These are phyloP conservation scores for Thamnophis sirtalis DNA, from an alignment of 2,113 vertebrate genomes.

Conservation along the genomic window DNA sequence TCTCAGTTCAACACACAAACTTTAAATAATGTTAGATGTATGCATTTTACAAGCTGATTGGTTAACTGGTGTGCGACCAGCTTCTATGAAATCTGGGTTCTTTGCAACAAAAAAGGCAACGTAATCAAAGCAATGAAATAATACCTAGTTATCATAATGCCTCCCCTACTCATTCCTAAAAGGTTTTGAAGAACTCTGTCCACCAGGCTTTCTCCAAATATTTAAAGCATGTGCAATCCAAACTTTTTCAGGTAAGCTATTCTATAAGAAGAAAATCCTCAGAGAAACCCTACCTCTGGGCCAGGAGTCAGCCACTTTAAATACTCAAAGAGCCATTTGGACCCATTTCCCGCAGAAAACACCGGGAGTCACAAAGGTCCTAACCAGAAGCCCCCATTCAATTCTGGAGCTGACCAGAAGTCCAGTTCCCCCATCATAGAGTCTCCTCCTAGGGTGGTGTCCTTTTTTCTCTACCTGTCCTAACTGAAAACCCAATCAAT, in stretches of 20 bases:
- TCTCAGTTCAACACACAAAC: neutral
- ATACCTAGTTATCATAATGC: neutral
- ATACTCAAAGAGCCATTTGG: too few relatives aligned
- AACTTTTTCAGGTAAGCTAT: neutral
- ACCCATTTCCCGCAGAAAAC: too few relatives aligned
- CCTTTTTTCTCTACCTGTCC: too few relatives aligned
- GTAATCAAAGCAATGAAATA: neutral
- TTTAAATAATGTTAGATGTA: neutral
- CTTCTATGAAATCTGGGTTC: neutral
- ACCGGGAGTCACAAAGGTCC: too few relatives aligned
- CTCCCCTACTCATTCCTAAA: neutral
- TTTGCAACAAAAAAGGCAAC: neutral
- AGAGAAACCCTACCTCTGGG: neutral
- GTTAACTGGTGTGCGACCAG: neutral
- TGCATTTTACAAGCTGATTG: neutral
- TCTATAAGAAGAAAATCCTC: neutral
- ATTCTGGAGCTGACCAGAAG: too few relatives aligned
- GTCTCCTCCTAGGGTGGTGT: too few relatives aligned
- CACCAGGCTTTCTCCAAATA: neutral
- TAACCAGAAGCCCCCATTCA: too few relatives aligned
- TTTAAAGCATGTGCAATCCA: neutral
- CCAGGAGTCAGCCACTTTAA: too few relatives aligned
- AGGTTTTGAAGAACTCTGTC: neutral
- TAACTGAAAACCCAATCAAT: too few relatives aligned
- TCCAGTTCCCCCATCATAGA: too few relatives aligned